Percentiles rank a stretch among this genome's conserved stretches.
phyloP scores from a whole-genome alignment of 2,888 invertebrate species.

The Eristalinus sepulchralis region DNA sequence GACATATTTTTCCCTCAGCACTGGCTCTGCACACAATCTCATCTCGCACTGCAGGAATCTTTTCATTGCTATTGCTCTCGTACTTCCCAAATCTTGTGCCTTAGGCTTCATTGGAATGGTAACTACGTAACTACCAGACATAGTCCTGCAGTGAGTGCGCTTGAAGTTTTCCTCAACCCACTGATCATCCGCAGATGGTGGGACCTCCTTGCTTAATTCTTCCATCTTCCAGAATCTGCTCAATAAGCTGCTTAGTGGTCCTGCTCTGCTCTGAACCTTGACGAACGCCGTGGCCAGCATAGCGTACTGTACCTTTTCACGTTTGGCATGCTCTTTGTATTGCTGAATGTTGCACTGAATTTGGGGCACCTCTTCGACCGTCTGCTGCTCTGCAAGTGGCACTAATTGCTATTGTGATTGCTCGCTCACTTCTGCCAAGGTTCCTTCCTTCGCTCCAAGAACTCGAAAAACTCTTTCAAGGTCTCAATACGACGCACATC shows the following conservation, averaged over 20 bases:
- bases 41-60: constrained; percentile 13
- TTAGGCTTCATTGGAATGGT: background rate
- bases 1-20: constrained; percentile 14
- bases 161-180: constrained; percentile 25
- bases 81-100: background rate
- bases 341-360: no score
- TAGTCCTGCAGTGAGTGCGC: background rate
- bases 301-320: no score
- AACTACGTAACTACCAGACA: constrained; percentile 22
- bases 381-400: no score
- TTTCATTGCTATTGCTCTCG: background rate
- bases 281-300: no score
- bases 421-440: constrained; percentile 23
- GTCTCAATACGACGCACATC: constrained; percentile 3
- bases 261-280: no score
- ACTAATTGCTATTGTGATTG: no score
- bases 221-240: constrained; percentile 12
- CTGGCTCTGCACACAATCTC: background rate
- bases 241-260: background rate
- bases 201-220: background rate
- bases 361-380: no score
- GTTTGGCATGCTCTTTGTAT: no score
- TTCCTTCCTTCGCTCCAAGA: no score
- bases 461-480: background rate
- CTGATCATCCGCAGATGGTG: constrained; percentile 7